Conservation (phyloP, 2,888 invertebrate species). For the Tinea pellionella region DNA sequence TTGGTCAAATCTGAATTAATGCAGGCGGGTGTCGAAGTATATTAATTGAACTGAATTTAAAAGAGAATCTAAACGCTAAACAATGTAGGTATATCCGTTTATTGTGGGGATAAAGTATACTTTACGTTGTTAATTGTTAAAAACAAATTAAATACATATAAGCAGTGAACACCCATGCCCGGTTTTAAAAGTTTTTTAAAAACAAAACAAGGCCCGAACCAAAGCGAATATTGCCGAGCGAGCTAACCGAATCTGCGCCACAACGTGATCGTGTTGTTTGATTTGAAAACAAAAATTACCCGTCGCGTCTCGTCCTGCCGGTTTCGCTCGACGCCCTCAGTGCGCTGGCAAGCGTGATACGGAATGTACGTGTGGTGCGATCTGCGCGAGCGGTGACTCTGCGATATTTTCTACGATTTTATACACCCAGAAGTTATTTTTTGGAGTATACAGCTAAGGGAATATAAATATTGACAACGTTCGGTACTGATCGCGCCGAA, state of each 20-base stretch:
- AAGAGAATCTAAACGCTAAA: too few species aligned
- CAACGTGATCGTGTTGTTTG: constrained; percentile 60
- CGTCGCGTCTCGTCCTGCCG: constrained; percentile 9
- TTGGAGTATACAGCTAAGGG: constrained; percentile 61
- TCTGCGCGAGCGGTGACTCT: constrained; percentile 68
- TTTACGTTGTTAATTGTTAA: too few species aligned
- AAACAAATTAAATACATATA: background rate
- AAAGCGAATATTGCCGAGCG: background rate
- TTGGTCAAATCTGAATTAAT: background rate
- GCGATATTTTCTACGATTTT: constrained; percentile 59
- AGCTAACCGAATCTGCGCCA: constrained; percentile 39
- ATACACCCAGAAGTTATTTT: constrained; percentile 54
- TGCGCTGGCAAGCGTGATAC: constrained; percentile 70
- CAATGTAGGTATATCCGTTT: too few species aligned
- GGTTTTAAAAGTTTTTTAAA: background rate
- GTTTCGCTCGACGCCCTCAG: constrained; percentile 26
- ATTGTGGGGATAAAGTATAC: too few species aligned
- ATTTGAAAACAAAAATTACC: constrained; percentile 61
- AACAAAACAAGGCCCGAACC: background rate
- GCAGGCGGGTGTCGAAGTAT: background rate
- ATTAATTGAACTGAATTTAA: background rate
- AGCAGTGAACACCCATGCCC: background rate
- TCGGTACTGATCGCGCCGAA: constrained; percentile 57
- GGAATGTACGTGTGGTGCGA: constrained; percentile 70
- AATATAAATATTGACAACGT: constrained; percentile 39